phyloP scores from a whole-genome alignment of 1,140 invertebrate species.

The Drosophila gunungcola region DNA sequence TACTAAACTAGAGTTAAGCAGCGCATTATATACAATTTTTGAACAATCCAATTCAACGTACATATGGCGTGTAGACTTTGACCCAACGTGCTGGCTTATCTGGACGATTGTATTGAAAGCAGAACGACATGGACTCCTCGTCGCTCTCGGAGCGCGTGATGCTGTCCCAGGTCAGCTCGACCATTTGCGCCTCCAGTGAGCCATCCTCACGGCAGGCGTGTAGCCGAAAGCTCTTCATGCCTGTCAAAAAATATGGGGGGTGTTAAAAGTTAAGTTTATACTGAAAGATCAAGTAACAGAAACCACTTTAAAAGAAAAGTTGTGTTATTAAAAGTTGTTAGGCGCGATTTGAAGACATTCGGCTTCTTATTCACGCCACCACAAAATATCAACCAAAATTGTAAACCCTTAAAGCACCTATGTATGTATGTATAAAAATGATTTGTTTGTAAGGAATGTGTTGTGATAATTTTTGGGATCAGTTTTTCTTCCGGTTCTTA shows the following conservation, averaged over 20 bases:
- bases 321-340: no score
- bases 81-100: slow-evolving; percentile 94
- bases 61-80: slow-evolving; percentile 96
- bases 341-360: no score
- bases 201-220: slow-evolving; percentile 96
- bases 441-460: no score
- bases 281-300: neutral
- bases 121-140: slow-evolving; percentile 95
- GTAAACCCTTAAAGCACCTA: no score
- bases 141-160: slow-evolving; percentile 94
- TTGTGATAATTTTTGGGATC: no score
- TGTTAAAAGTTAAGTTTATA: neutral
- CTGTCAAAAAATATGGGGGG: slow-evolving; percentile 45
- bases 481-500: no score
- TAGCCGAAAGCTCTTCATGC: slow-evolving; percentile 90
- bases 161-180: slow-evolving; percentile 93
- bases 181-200: slow-evolving; percentile 92
- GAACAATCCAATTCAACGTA: slow-evolving; percentile 86
- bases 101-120: slow-evolving; percentile 92
- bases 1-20: neutral
- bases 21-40: neutral
- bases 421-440: no score
- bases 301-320: neutral
- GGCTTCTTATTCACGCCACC: no score
- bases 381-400: no score